Conservation (phyloP, 2,888 invertebrate genomes). For the Harpagoxenus sublaevis region DNA sequence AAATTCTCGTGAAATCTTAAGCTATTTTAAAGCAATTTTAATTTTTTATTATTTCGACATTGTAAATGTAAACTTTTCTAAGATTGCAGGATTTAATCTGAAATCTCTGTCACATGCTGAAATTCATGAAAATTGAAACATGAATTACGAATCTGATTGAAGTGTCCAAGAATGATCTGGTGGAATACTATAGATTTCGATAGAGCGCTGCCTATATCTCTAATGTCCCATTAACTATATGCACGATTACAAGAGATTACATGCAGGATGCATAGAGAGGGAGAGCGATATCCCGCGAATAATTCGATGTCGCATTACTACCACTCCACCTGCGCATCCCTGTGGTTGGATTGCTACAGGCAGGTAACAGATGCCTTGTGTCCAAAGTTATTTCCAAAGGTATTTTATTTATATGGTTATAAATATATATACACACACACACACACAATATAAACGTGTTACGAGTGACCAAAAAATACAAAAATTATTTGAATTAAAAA, state of each 20-base stretch:
- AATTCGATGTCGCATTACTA: constrained; percentile 55
- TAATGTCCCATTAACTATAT: constrained; percentile 48
- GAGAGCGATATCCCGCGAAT: constrained; percentile 49
- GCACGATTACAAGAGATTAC: constrained; percentile 46
- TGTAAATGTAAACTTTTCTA: neutral
- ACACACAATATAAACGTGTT: neutral
- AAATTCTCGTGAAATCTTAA: neutral
- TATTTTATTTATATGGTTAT: neutral
- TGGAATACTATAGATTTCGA: constrained; percentile 1
- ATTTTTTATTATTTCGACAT: too few species aligned
- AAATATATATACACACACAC: too few species aligned
- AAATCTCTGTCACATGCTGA: neutral
- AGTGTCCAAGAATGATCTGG: constrained; percentile 27
- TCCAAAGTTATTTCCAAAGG: constrained; percentile 12
- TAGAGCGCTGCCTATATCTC: constrained; percentile 35
- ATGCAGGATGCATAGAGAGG: constrained; percentile 37
- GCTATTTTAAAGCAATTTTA: neutral
- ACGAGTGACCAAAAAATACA: neutral
- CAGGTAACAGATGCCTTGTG: constrained; percentile 34
- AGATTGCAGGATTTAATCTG: neutral
- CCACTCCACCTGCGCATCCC: constrained; percentile 49
- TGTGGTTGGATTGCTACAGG: constrained; percentile 34
- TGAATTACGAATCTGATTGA: constrained; percentile 28
- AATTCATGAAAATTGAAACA: constrained; percentile 20
- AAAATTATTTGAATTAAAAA: constrained; percentile 6